These are phyloP conservation scores for Siniperca scherzeri DNA, from an alignment of 2,797 vertebrate species.

Conservation along the genomic window DNA sequence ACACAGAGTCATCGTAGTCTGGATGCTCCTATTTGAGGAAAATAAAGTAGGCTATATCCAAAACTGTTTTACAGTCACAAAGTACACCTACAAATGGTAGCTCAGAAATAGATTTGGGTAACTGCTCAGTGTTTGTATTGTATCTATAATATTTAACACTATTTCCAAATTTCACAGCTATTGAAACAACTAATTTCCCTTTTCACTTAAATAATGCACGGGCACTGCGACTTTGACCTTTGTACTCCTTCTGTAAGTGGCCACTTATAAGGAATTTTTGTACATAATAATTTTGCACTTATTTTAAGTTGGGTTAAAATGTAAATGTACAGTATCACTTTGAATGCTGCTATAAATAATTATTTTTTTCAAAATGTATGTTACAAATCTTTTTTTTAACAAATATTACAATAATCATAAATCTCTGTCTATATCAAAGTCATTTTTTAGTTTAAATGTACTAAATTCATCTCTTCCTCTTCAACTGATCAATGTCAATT, in stretches of 20 bases:
- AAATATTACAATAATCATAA: background rate
- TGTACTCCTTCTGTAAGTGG: background rate
- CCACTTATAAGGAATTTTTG: background rate
- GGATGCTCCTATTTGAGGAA: conserved; percentile 85
- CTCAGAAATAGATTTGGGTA: background rate
- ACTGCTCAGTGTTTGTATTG: background rate
- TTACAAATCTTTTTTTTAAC: background rate
- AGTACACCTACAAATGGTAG: background rate
- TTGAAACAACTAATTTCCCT: background rate
- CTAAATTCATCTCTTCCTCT: background rate
- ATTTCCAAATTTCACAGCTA: background rate
- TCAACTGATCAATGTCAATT: background rate
- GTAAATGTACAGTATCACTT: background rate
- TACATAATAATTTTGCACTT: background rate
- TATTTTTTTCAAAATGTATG: no score
- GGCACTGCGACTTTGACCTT: background rate
- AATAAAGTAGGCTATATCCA: conserved; percentile 17
- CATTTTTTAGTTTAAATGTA: background rate
- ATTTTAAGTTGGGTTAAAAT: background rate
- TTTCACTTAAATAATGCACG: background rate
- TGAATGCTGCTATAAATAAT: background rate
- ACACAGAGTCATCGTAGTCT: conserved; percentile 86
- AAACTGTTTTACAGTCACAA: conserved; percentile 10
- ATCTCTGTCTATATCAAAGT: background rate
- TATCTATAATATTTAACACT: background rate